Conservation (phyloP, 1,140 invertebrate genomes). For the Ceratina calcarata region DNA sequence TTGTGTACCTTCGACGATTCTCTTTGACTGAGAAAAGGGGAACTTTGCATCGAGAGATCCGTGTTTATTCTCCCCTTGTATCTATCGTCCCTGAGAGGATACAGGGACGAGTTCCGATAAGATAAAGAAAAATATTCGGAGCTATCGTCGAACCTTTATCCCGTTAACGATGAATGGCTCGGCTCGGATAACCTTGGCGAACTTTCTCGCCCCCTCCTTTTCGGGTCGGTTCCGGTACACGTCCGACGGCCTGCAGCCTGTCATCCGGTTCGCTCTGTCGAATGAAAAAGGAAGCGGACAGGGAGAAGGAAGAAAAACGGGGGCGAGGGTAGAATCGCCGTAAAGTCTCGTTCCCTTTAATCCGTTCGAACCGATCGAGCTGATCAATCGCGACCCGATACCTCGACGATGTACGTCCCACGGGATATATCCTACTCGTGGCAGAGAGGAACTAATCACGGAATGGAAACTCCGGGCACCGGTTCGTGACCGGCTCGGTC, state of each 20-base stretch:
- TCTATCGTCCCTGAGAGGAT: neutral
- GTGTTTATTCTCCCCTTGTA: neutral
- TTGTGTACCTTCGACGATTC: neutral
- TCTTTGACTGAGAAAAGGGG: neutral
- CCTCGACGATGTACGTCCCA: constrained; percentile 7
- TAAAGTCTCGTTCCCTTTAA: constrained; percentile 69
- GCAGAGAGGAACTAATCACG: constrained; percentile 38
- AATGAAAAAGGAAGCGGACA: neutral
- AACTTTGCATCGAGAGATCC: neutral
- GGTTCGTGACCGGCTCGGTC: neutral
- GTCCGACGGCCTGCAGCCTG: neutral
- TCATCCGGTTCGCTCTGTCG: neutral
- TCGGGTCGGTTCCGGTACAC: neutral
- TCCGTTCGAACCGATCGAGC: constrained; percentile 53
- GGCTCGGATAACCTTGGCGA: neutral
- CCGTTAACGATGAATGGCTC: constrained; percentile 1
- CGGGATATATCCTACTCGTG: constrained; percentile 3
- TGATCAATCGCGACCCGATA: constrained; percentile 31
- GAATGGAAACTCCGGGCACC: neutral
- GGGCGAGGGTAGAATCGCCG: constrained; percentile 32
- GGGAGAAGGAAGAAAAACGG: constrained; percentile 33
- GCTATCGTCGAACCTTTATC: neutral
- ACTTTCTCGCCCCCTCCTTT: neutral
- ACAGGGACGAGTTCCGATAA: neutral
- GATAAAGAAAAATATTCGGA: constrained; percentile 28